Conservation (phyloP, 2,888 invertebrate species). For the Orgyia antiqua region DNA sequence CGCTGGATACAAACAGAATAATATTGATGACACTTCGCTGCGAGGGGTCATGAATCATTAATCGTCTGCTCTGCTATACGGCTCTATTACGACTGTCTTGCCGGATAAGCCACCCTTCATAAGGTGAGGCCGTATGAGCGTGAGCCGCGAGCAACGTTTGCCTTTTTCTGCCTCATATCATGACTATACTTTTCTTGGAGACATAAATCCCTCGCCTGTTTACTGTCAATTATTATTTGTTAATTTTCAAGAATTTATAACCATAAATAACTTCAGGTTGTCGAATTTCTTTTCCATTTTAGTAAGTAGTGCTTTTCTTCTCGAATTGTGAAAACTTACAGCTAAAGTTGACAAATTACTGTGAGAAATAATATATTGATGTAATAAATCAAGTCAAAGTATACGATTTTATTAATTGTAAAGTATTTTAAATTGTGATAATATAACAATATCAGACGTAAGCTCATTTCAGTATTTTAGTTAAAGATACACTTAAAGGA, state of each 20-base stretch:
- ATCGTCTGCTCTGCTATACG: conserved; percentile 73
- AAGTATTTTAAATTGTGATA: too few species aligned
- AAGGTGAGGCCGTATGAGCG: conserved; percentile 44
- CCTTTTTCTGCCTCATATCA: conserved; percentile 25
- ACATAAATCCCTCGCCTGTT: conserved; percentile 1
- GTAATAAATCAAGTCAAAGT: background rate
- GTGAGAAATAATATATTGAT: too few species aligned
- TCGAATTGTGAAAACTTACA: too few species aligned
- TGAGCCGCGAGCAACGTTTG: conserved; percentile 35
- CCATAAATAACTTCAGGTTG: too few species aligned
- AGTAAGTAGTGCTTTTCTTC: too few species aligned
- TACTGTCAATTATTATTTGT: too few species aligned
- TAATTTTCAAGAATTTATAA: too few species aligned
- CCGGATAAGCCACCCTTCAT: conserved; percentile 70
- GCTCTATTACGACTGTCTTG: conserved; percentile 74
- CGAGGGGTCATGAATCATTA: conserved; percentile 79
- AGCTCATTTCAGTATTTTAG: too few species aligned
- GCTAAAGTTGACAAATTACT: too few species aligned
- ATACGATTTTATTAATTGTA: conserved; percentile 1
- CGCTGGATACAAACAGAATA: conserved; percentile 77
- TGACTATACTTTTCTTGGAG: conserved; percentile 10
- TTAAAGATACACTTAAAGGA: too few species aligned
- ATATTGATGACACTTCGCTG: conserved; percentile 77
- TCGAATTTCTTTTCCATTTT: too few species aligned
- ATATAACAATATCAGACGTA: too few species aligned